These are phyloP conservation scores for Ceratothoa steindachneri DNA, from an alignment of 2,888 invertebrate genomes.

Conservation along the genomic window DNA sequence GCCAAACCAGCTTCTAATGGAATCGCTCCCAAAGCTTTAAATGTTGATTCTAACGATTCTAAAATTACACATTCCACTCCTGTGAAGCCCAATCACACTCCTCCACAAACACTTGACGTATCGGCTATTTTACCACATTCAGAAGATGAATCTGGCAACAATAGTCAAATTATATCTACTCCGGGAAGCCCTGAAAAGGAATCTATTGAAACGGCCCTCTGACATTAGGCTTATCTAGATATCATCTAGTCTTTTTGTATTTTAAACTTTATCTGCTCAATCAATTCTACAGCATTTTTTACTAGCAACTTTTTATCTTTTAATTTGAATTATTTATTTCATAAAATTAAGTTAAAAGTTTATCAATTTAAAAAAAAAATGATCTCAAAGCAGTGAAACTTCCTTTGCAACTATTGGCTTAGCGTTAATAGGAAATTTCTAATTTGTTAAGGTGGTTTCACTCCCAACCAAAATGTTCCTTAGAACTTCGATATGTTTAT, in stretches of 20 bases:
- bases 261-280: constrained; percentile 13
- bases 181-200: constrained; percentile 30
- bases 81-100: constrained; percentile 23
- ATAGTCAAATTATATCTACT: background rate
- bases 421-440: background rate
- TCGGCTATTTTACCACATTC: constrained; percentile 22
- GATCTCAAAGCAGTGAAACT: constrained; percentile 7
- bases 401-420: background rate
- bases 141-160: background rate
- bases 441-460: background rate
- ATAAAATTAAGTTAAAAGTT: background rate
- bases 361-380: background rate
- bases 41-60: background rate
- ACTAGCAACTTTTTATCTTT: background rate
- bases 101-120: constrained; percentile 36
- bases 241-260: constrained; percentile 4
- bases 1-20: background rate
- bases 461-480: too few species aligned
- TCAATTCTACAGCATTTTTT: background rate
- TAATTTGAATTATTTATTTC: background rate
- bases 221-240: constrained; percentile 37
- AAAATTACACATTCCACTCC: constrained; percentile 43
- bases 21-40: background rate
- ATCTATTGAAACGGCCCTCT: constrained; percentile 47
- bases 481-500: too few species aligned